phyloP scores from a whole-genome alignment of 2,888 invertebrate genomes.

The Sphaerophoria taeniata region DNA sequence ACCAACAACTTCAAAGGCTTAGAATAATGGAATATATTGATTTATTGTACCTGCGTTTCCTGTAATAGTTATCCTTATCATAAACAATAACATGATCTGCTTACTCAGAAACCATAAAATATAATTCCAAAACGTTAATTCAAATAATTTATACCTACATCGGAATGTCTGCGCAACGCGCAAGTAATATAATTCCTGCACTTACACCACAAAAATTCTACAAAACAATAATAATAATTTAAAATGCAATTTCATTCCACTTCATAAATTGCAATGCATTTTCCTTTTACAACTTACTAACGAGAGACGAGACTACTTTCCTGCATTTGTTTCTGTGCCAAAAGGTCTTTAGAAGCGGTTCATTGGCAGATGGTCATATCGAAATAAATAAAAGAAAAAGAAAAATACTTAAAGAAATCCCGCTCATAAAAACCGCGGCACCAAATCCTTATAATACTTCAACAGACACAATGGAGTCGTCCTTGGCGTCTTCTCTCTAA shows the following conservation, averaged over 20 bases:
- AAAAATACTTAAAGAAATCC: conserved; percentile 4
- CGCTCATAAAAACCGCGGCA: conserved; percentile 31
- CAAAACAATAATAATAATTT: not conserved
- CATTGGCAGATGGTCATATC: conserved; percentile 41
- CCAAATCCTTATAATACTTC: conserved; percentile 23
- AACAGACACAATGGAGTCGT: conserved; percentile 30
- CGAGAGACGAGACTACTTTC: conserved; percentile 23
- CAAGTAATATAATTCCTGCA: conserved; percentile 23
- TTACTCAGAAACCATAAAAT: conserved; percentile 18
- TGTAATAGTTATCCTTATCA: too few species aligned
- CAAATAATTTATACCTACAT: conserved; percentile 1
- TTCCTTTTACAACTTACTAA: conserved; percentile 5
- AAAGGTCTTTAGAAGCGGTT: conserved; percentile 12
- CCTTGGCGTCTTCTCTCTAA: not conserved
- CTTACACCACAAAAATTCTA: not conserved
- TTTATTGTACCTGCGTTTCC: too few species aligned
- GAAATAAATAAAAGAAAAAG: not conserved
- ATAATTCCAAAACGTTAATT: not conserved
- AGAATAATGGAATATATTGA: too few species aligned
- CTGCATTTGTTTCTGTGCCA: conserved; percentile 21
- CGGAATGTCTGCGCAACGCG: not conserved
- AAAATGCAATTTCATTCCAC: conserved; percentile 36
- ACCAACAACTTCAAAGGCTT: too few species aligned
- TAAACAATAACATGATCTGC: not conserved
- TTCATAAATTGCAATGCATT: conserved; percentile 39